phyloP scores from a whole-genome alignment of 2,113 vertebrate species.

The Ictidomys tridecemlineatus region DNA sequence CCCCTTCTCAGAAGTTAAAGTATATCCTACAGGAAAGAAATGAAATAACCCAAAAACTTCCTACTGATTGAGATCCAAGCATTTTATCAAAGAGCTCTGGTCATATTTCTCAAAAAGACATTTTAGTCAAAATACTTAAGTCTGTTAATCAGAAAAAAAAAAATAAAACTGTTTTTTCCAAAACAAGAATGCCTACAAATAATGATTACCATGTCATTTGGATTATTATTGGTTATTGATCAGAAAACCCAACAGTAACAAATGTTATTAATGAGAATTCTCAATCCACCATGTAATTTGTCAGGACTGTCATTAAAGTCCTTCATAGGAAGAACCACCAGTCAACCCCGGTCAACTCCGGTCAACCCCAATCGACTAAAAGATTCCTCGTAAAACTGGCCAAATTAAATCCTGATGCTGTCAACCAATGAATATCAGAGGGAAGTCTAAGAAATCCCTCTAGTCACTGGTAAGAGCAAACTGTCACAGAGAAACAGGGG shows the following conservation, averaged over 20 bases:
- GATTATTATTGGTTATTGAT: not conserved
- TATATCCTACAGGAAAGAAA: not conserved
- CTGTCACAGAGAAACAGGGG: constrained; percentile 1
- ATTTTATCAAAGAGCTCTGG: not conserved
- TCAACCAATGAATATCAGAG: not conserved
- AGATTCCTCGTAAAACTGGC: not conserved
- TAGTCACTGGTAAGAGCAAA: not conserved
- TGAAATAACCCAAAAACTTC: constrained; percentile 37
- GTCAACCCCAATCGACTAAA: not conserved
- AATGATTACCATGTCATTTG: not conserved
- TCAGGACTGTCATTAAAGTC: not conserved
- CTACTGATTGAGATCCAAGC: constrained; percentile 40
- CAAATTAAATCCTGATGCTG: not conserved
- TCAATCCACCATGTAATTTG: not conserved
- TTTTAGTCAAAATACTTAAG: constrained; percentile 31
- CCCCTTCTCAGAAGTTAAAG: not conserved
- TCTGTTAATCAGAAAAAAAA: not conserved
- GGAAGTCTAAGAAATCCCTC: not conserved
- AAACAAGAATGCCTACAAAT: not conserved
- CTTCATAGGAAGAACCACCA: not conserved
- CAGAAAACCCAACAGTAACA: constrained; percentile 53
- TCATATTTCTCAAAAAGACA: constrained; percentile 37
- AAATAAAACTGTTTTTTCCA: constrained; percentile 33
- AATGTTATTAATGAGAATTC: not conserved
- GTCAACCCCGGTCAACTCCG: not conserved